Conservation (phyloP, 2,797 vertebrate species). For the Coregonus ussuriensis region DNA sequence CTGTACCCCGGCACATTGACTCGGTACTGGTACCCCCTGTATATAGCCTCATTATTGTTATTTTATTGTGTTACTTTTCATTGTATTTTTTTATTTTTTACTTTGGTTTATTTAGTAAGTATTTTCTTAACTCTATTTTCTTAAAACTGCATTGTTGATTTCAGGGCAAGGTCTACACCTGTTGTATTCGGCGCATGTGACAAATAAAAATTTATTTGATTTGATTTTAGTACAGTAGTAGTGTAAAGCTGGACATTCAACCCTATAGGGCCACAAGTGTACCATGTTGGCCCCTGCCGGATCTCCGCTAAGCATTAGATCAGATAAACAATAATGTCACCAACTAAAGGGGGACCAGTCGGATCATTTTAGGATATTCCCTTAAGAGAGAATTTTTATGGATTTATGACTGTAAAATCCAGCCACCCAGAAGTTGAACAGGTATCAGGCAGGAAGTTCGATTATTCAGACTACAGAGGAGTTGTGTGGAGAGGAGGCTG, state of each 20-base stretch:
- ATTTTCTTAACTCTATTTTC: background rate
- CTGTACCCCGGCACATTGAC: too few species aligned
- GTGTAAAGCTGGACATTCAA: background rate
- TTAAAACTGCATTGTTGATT: too few species aligned
- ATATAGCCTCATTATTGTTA: too few species aligned
- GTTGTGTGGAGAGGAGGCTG: constrained; percentile 28
- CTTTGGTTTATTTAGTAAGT: background rate
- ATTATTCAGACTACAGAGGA: constrained; percentile 10
- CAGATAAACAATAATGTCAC: background rate
- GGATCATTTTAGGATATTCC: background rate
- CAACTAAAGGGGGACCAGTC: background rate
- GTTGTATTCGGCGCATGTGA: too few species aligned
- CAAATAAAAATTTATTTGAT: background rate
- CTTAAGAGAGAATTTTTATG: background rate
- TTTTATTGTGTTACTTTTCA: too few species aligned
- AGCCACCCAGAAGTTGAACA: background rate
- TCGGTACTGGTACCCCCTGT: too few species aligned
- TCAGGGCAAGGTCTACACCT: too few species aligned
- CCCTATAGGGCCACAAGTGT: background rate
- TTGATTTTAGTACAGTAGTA: background rate
- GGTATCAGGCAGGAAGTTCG: constrained; percentile 18
- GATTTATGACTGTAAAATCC: background rate
- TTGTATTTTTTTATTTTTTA: too few species aligned
- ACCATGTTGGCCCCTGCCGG: background rate
- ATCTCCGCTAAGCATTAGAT: background rate